Conservation (phyloP, 2,888 invertebrate genomes). For the Acanthoscelides obtectus region DNA sequence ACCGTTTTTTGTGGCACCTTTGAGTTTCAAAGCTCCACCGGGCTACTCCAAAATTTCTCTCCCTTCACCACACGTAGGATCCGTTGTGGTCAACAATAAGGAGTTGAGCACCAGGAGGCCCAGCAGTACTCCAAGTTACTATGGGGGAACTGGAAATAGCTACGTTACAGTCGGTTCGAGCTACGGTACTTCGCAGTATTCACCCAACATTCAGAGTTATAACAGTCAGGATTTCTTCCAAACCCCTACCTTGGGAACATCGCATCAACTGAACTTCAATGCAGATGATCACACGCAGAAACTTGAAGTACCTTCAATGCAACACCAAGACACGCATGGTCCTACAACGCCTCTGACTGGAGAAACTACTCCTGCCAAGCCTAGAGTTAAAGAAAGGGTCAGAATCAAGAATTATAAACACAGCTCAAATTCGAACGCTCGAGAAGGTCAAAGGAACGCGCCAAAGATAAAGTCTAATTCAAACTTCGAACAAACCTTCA, state of each 20-base stretch:
- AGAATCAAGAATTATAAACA: neutral
- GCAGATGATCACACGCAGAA: neutral
- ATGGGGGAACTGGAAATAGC: neutral
- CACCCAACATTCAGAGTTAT: neutral
- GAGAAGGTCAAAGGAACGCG: neutral
- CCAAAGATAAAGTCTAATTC: neutral
- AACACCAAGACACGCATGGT: neutral
- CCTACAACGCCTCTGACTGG: neutral
- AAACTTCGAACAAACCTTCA: neutral
- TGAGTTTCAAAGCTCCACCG: constrained; percentile 77
- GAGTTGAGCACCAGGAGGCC: constrained; percentile 10
- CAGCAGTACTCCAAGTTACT: neutral
- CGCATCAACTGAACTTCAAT: neutral
- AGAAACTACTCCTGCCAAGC: neutral
- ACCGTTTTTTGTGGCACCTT: constrained; percentile 81
- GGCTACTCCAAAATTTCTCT: constrained; percentile 83
- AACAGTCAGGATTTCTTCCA: neutral
- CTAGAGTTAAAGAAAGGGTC: neutral
- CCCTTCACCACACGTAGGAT: constrained; percentile 82
- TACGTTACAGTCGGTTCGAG: neutral
- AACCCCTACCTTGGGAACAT: neutral
- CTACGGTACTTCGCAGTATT: neutral
- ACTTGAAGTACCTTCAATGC: neutral
- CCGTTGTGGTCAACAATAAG: constrained; percentile 61
- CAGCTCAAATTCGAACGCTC: neutral